These are phyloP conservation scores for Melangyna quadrimaculata DNA, from an alignment of 2,888 invertebrate genomes.

Conservation along the genomic window DNA sequence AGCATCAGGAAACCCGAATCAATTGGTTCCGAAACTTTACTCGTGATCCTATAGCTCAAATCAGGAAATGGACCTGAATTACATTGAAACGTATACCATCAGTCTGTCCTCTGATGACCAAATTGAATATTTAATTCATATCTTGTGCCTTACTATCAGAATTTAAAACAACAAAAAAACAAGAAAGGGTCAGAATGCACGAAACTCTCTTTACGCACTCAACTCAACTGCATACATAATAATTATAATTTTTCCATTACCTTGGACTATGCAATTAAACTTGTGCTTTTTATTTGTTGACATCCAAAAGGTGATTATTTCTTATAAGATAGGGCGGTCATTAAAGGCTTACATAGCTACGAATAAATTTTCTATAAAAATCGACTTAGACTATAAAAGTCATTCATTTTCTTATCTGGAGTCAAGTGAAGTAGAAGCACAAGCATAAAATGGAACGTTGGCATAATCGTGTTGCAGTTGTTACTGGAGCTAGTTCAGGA, in stretches of 20 bases:
- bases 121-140: no score
- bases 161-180: no score
- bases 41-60: no score
- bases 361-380: background rate
- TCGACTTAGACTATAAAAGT: background rate
- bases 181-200: no score
- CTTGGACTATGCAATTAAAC: background rate
- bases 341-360: background rate
- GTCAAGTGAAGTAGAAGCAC: background rate
- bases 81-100: no score
- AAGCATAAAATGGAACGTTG: background rate
- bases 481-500: constrained; percentile 84
- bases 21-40: no score
- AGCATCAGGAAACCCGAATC: no score
- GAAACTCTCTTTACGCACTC: no score
- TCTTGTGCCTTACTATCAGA: no score
- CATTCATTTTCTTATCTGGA: background rate
- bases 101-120: no score
- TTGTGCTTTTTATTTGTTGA: background rate
- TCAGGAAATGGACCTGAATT: no score
- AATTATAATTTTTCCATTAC: background rate
- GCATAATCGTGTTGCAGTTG: constrained; percentile 82
- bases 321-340: background rate
- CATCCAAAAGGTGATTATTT: background rate
- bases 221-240: no score